Conservation (phyloP, 2,888 invertebrate species). For the Athalia circularis region DNA sequence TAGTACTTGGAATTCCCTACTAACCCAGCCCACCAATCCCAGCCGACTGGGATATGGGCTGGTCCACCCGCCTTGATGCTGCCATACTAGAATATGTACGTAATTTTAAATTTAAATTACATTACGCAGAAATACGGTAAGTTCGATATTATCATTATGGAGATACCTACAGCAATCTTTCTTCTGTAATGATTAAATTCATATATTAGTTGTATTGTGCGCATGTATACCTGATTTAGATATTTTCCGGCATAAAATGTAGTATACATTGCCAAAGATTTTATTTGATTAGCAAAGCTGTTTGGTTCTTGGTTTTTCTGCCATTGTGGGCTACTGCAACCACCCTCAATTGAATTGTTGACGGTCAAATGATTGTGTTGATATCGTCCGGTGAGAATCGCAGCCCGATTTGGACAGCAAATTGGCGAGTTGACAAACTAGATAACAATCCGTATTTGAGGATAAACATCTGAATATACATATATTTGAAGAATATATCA, state of each 20-base stretch:
- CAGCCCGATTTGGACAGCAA: conserved; percentile 94
- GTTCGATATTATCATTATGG: too few species aligned
- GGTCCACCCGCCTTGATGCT: conserved; percentile 78
- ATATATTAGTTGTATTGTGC: not conserved
- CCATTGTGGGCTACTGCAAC: conserved; percentile 86
- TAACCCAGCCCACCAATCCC: conserved; percentile 91
- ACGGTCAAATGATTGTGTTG: conserved; percentile 87
- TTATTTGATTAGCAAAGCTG: conserved; percentile 83
- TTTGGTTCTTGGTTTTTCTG: conserved; percentile 78
- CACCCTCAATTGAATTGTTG: conserved; percentile 88
- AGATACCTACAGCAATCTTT: not conserved
- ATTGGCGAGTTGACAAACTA: conserved; percentile 91
- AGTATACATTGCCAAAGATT: conserved; percentile 79
- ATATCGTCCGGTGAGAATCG: conserved; percentile 89
- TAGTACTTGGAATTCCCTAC: conserved; percentile 96
- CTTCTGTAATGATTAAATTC: conserved; percentile 29
- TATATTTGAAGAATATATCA: not conserved
- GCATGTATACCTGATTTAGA: conserved; percentile 83
- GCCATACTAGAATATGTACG: conserved; percentile 77
- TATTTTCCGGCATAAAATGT: conserved; percentile 97
- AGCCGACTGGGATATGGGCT: conserved; percentile 85
- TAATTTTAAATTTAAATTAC: too few species aligned
- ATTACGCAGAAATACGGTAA: too few species aligned
- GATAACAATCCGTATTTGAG: not conserved
- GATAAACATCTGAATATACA: not conserved